Conservation (phyloP, 2,113 vertebrate genomes). For the Emydura subglobosa region DNA sequence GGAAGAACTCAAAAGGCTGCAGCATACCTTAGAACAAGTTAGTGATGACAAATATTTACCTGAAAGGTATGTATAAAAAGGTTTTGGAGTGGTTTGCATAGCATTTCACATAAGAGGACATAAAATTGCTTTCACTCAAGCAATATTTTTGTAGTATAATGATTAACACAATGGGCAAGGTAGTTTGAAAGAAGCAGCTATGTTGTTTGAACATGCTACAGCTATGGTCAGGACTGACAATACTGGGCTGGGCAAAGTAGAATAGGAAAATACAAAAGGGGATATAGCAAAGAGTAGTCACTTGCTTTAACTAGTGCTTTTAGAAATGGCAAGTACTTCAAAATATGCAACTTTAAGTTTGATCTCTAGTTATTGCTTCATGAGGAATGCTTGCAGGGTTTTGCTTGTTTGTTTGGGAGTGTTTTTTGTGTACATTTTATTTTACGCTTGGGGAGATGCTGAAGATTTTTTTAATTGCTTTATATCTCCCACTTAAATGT, state of each 20-base stretch:
- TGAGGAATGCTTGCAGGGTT: not conserved
- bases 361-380: not conserved
- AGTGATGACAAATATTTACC: constrained; percentile 84
- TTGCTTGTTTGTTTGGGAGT: not conserved
- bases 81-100: not conserved
- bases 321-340: not conserved
- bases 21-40: constrained; percentile 85
- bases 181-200: not conserved
- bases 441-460: not conserved
- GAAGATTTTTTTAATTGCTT: not conserved
- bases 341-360: not conserved
- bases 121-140: not conserved
- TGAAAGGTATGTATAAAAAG: constrained; percentile 84
- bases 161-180: not conserved
- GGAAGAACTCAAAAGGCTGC: constrained; percentile 90
- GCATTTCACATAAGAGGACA: rapidly evolving
- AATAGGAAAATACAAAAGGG: not conserved
- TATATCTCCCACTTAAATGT: not conserved
- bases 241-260: not conserved
- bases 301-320: not conserved
- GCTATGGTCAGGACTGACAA: not conserved
- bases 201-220: too few relatives aligned
- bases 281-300: not conserved
- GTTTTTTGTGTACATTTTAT: not conserved
- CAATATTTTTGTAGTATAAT: too few relatives aligned